Base-by-base conservation (phyloP, 2,888 invertebrate genomes). In the Acholoe squamosa region DNA sequence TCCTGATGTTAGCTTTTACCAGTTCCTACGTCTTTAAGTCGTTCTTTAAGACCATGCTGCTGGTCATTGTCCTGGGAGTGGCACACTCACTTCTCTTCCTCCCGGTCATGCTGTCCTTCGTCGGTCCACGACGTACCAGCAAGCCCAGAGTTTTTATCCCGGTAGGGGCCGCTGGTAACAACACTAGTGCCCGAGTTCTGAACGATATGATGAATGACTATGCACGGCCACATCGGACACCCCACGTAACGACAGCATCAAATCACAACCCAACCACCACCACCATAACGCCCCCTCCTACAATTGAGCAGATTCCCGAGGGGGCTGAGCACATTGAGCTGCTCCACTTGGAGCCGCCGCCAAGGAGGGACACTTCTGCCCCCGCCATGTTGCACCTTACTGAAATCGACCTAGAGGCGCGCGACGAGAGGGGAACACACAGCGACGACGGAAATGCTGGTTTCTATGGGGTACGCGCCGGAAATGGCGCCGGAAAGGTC, bases 41-140 rank as follows among this genome's bases (percentile, higher is more conserved):
- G 0, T 99, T 99, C 97, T 99, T 99, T 96, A 99, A 99, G 96
- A 98, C 99, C 97, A 98, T 99, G 52, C 98, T 99, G 96, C 97
- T 99, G 94, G 98, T 99, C 0, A 98, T 99, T 93, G 98, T 98
- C 96, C 98, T 98, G 93, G 99, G 99, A 76, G 98, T 98, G 5
- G 97, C 98, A 97, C 99, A 99, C 95, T 99, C 99, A 0, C 96
- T 99, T 10, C 97, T 99, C 94, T 96, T 99, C 22, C 96, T 99
- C n/a, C 99, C 99, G 33, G 94, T 96, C 10, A 93, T 96, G 89
- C 92, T 96, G 5, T 95, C 96, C 10, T 91, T 93, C 28, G 91
- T 93, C 31, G 93, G 93, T 10, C 93, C 93, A 5, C 25, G 91
- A 25, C 52, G 92, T 34, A 92, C 92, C 22, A 90, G 89, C 86